Percentiles rank a stretch among this genome's conserved stretches.
Conservation (phyloP, 2,888 invertebrate genomes). For the Hypomecis atomaria region DNA sequence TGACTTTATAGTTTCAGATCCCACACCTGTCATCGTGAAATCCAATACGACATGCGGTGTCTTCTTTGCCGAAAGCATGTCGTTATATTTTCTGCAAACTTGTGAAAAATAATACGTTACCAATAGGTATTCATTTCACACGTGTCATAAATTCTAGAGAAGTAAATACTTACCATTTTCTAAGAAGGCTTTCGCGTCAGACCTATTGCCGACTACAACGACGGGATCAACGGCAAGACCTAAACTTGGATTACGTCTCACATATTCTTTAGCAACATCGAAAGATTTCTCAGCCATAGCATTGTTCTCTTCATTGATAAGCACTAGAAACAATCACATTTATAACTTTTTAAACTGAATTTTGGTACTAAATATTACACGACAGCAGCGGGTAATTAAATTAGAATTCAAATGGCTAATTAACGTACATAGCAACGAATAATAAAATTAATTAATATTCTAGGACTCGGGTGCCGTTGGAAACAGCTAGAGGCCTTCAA, state of each 20-base stretch:
- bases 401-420: conserved; percentile 40
- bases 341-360: conserved; percentile 43
- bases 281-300: conserved; percentile 88
- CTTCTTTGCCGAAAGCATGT: conserved; percentile 86
- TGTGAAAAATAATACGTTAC: background rate
- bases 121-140: too few relatives aligned
- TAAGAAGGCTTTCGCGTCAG: conserved; percentile 88
- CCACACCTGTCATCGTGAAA: conserved; percentile 91
- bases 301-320: conserved; percentile 90
- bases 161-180: conserved; percentile 85
- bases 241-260: conserved; percentile 88
- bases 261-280: conserved; percentile 88
- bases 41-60: conserved; percentile 93
- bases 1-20: conserved; percentile 94
- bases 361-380: conserved; percentile 14
- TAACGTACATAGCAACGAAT: conserved; percentile 34
- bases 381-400: conserved; percentile 25
- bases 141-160: too few relatives aligned
- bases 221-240: conserved; percentile 86
- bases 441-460: conserved; percentile 42
- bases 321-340: conserved; percentile 86
- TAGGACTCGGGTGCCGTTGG: conserved; percentile 30
- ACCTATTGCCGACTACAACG: conserved; percentile 88
- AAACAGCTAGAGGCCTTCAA: conserved; percentile 37
- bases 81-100: conserved; percentile 89